A percentile compares a stretch with the other conserved stretches of the same genome.
These are phyloP conservation scores for Bubalus kerabau DNA, from an alignment of 2,113 vertebrate species.

Conservation along the genomic window DNA sequence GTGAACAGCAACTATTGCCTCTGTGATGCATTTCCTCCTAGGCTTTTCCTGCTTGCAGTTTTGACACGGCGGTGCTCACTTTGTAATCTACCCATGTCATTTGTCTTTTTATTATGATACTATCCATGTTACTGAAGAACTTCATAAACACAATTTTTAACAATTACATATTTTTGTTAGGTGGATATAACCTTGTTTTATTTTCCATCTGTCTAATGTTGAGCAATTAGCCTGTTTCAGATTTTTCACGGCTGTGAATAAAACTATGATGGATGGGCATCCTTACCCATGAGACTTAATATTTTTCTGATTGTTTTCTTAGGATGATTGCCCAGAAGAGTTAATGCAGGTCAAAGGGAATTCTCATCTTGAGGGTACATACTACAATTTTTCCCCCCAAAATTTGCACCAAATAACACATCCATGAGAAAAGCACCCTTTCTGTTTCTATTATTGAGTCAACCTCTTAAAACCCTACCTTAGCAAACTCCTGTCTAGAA, in stretches of 20 bases:
- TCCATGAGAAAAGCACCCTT: background rate
- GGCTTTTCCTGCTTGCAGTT: background rate
- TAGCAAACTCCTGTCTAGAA: background rate
- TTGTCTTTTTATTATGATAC: background rate
- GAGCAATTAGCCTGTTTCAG: background rate
- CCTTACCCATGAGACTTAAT: background rate
- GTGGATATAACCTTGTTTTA: background rate
- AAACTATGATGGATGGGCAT: background rate
- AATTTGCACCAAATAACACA: background rate
- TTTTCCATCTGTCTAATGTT: background rate
- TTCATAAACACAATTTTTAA: background rate
- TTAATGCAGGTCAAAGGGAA: background rate
- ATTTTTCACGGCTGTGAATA: background rate
- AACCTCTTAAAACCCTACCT: background rate
- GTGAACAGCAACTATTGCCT: background rate
- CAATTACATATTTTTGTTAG: background rate
- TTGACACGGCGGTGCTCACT: background rate
- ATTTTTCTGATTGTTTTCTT: slow-evolving; percentile 25
- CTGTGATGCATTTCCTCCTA: background rate
- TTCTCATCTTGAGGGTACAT: background rate
- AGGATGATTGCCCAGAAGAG: background rate
- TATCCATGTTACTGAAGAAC: background rate
- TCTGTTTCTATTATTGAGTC: background rate
- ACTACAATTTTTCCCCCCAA: background rate
- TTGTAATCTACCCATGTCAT: background rate